These are phyloP conservation scores for Acipenser oxyrinchus DNA, from an alignment of 2,797 vertebrate species.

Conservation along the genomic window DNA sequence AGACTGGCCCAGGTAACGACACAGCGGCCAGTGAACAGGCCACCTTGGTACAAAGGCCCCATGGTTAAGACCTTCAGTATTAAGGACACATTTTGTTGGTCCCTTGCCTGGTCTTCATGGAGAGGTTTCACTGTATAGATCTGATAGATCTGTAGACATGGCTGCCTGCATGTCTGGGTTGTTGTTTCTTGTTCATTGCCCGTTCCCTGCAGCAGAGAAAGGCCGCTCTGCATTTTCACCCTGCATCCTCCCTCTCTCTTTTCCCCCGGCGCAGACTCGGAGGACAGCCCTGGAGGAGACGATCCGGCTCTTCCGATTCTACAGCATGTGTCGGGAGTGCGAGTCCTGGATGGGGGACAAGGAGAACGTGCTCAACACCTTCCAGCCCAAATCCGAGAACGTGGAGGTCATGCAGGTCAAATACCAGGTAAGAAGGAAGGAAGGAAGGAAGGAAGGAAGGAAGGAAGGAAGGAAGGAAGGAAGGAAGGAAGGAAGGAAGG, in stretches of 20 bases:
- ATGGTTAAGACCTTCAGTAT: constrained; percentile 15
- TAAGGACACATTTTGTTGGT: background rate
- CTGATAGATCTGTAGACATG: no score
- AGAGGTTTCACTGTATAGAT: no score
- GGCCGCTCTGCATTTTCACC: no score
- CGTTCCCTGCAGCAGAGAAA: no score
- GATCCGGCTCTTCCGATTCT: constrained; percentile 67
- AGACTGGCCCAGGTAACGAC: constrained; percentile 55
- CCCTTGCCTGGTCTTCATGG: no score
- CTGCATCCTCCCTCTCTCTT: background rate
- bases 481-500: no score
- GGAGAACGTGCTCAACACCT: constrained; percentile 61
- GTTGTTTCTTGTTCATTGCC: no score
- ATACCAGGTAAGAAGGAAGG: constrained; percentile 60
- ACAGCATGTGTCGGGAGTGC: constrained; percentile 70
- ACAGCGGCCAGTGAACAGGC: constrained; percentile 19
- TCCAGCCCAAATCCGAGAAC: constrained; percentile 56
- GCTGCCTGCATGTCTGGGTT: no score
- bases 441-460: no score
- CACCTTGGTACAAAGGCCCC: constrained; percentile 6
- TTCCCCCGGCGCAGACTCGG: constrained; percentile 48
- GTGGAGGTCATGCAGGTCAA: constrained; percentile 65
- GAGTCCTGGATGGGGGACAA: constrained; percentile 81
- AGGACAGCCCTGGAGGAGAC: constrained; percentile 64
- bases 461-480: no score